Conservation (phyloP, 2,113 vertebrate species). For the Euleptes europaea region DNA sequence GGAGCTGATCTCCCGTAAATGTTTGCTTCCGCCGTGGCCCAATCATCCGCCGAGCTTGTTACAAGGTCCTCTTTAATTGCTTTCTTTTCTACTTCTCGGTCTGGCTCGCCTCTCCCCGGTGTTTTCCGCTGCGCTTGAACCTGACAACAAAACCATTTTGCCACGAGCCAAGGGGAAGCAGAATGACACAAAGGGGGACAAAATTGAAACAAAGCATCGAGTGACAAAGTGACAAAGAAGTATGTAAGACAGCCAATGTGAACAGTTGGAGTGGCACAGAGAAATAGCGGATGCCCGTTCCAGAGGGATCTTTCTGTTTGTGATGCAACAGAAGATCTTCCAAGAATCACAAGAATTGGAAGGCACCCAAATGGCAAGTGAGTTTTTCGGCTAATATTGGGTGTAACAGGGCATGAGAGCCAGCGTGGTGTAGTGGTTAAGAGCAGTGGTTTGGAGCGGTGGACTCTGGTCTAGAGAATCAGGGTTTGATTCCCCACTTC, state of each 20-base stretch:
- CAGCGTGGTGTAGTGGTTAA: too few relatives aligned
- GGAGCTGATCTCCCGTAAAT: conserved; percentile 3
- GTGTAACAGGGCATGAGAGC: neutral
- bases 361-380: neutral
- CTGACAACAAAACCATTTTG: conserved; percentile 22
- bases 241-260: neutral
- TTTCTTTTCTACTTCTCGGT: conserved; percentile 4
- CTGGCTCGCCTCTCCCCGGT: neutral
- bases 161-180: neutral
- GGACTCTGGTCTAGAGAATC: too few relatives aligned
- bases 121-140: conserved; percentile 3
- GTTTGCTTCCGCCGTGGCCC: neutral
- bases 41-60: conserved; percentile 21
- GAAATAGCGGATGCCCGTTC: neutral
- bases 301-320: conserved; percentile 5
- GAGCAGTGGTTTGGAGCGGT: too few relatives aligned
- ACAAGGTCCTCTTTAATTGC: conserved; percentile 3
- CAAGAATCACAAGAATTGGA: neutral
- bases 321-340: neutral
- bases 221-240: neutral
- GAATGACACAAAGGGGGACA: conserved; percentile 11
- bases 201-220: neutral
- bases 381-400: neutral
- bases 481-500: too few relatives aligned
- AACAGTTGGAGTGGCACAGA: conserved; percentile 1